Conservation (phyloP, 1,140 invertebrate species). For the Protaetia brevitarsis region DNA sequence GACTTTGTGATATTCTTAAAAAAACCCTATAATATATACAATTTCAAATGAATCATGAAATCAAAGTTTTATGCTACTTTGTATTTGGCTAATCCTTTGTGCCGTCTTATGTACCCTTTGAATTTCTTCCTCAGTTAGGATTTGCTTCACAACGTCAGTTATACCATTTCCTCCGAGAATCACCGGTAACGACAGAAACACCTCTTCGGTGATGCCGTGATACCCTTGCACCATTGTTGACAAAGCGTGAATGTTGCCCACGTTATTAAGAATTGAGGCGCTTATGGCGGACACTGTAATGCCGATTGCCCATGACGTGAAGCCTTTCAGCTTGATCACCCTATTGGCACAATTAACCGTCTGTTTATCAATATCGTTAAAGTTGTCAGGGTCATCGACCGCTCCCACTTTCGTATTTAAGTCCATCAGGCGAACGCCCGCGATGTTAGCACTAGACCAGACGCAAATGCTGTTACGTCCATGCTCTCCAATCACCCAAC, state of each 20-base stretch:
- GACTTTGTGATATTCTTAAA: no score
- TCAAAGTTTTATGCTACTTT: no score
- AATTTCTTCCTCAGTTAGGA: constrained; percentile 64
- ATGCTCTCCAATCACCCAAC: constrained; percentile 87
- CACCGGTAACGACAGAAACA: constrained; percentile 82
- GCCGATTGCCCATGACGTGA: constrained; percentile 90
- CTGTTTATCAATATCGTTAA: constrained; percentile 70
- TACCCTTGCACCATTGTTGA: constrained; percentile 77
- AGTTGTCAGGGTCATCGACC: constrained; percentile 69
- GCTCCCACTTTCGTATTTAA: constrained; percentile 69
- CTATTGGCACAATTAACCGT: constrained; percentile 83
- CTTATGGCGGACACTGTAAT: constrained; percentile 72
- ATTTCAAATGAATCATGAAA: no score
- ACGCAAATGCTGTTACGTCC: constrained; percentile 82
- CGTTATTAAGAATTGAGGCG: constrained; percentile 72
- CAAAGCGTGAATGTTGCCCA: constrained; percentile 74
- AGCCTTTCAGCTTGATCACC: constrained; percentile 86
- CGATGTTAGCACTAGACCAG: constrained; percentile 88
- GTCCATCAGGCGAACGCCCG: constrained; percentile 76
- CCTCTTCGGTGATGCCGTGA: constrained; percentile 75
- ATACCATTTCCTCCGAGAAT: constrained; percentile 73
- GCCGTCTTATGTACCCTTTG: constrained; percentile 66
- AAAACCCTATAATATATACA: no score
- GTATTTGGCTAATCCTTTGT: no score
- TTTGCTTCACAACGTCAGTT: constrained; percentile 69